These are phyloP conservation scores for Megaceryle alcyon DNA, from an alignment of 2,797 vertebrate genomes.

Conservation along the genomic window DNA sequence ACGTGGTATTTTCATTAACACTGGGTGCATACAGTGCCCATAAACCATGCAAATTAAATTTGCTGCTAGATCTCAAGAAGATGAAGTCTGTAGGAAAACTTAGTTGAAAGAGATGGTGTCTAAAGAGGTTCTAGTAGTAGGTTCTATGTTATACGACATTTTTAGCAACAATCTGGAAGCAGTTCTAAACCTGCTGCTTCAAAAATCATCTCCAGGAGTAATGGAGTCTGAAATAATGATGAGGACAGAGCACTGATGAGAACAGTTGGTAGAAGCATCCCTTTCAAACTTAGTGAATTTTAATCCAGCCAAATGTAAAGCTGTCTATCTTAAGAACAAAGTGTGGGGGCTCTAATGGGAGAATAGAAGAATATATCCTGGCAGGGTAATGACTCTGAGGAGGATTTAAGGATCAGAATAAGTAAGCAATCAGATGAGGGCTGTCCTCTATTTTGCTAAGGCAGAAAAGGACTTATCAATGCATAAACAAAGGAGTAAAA, in stretches of 20 bases:
- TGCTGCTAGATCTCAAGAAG: neutral
- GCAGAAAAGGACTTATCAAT: neutral
- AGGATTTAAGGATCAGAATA: conserved; percentile 1
- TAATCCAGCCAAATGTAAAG: neutral
- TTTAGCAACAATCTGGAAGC: neutral
- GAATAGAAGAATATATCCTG: neutral
- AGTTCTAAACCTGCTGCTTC: neutral
- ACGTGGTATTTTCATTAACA: neutral
- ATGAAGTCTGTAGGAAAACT: neutral
- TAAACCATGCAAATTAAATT: neutral
- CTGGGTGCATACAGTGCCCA: neutral
- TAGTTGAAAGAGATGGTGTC: neutral
- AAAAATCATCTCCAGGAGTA: neutral
- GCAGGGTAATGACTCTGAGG: neutral
- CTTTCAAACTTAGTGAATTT: neutral
- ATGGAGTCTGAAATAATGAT: neutral
- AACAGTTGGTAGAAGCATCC: neutral
- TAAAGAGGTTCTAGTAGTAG: neutral
- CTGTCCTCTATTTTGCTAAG: neutral
- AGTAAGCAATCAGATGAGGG: neutral
- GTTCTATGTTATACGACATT: neutral
- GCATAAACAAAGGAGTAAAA: neutral
- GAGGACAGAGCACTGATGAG: neutral
- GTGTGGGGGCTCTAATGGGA: neutral
- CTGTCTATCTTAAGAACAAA: neutral